phyloP scores from a whole-genome alignment of 2,888 invertebrate species.

The Aspidapion aeneum region DNA sequence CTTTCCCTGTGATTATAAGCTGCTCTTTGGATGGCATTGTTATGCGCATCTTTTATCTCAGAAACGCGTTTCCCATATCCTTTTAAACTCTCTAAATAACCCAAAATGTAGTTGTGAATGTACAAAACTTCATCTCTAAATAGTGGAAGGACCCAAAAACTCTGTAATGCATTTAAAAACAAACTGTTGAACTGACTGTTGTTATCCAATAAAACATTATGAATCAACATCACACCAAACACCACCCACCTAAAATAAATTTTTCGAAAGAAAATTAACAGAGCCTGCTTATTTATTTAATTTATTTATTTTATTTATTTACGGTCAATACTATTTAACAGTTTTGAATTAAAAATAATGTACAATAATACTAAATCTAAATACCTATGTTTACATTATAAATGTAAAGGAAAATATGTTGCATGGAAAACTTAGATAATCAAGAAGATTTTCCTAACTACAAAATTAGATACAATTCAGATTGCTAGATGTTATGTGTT shows the following conservation, averaged over 20 bases:
- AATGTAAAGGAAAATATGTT: too few relatives aligned
- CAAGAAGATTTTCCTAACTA: too few relatives aligned
- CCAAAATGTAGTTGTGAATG: conserved; percentile 89
- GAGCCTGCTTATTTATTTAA: too few relatives aligned
- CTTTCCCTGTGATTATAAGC: conserved; percentile 91
- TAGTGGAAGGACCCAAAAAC: conserved; percentile 90
- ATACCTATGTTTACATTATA: too few relatives aligned
- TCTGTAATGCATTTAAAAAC: conserved; percentile 90
- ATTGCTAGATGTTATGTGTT: too few relatives aligned
- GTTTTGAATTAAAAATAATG: too few relatives aligned
- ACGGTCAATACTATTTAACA: too few relatives aligned
- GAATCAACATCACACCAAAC: conserved; percentile 89
- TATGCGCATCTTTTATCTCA: conserved; percentile 95
- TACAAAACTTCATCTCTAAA: conserved; percentile 97
- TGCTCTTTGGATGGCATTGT: conserved; percentile 85
- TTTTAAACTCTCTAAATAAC: conserved; percentile 93
- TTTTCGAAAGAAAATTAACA: too few relatives aligned
- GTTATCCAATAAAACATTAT: conserved; percentile 69
- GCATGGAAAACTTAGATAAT: too few relatives aligned
- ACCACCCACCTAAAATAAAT: conserved; percentile 79
- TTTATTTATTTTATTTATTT: too few relatives aligned
- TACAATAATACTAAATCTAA: too few relatives aligned
- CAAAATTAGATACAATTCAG: too few relatives aligned
- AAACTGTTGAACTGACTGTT: conserved; percentile 78
- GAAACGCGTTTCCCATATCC: conserved; percentile 89